Evolutionary conservation across 2,113 vertebrate species (phyloP), one percentile per base, ranked within the genome.

Genomic region (Ailurus styani): DNA sequence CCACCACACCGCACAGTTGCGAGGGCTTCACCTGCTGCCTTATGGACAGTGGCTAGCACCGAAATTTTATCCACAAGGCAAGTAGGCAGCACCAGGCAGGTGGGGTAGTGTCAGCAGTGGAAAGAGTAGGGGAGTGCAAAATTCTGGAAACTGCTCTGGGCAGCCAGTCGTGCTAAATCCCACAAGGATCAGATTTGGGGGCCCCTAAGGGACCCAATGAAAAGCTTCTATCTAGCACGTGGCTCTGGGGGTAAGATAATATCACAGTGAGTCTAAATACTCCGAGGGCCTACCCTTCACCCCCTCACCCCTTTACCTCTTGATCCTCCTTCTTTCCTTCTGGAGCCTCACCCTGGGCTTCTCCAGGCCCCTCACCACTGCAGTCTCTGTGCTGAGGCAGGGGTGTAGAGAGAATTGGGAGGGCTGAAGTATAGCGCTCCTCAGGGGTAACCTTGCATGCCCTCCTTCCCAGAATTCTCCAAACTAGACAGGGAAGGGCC

Each of bases 1-100:
- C 12, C 42, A 4, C 15, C 6, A 42, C 34, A 2, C 3, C 2
- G 81, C 47, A 9, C 17, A 4, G 20, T n/a, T 15, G 1, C 12
- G 27, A 75, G 70, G 52, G 29, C 10, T 20, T 17, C 8, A 13
- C 15, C 47, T 3, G 9, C 70, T 7, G 64, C 14, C 29, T 50
- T 11, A 6, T 1, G 17, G 34, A 47, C 34, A 31, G 54, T 5
- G 23, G 15, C 7, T 20, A 6, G 70, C 42, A 89, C 20, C 31
- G 86, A 14, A 4, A 42, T 5, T 66, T 77, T 54, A 42, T 73
- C 86, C 52, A 29, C 66, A 57, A 75, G 57, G 29, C n/a, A 29
- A n/a, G n/a, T 18, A 90, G 57, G 47, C 7, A 27, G 57, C 77
- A 21, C 52, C 12, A 72, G 29, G 54, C 40, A 11, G 52, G 12